phyloP scores from a whole-genome alignment of 2,888 invertebrate species.

The Scotopteryx bipunctaria region DNA sequence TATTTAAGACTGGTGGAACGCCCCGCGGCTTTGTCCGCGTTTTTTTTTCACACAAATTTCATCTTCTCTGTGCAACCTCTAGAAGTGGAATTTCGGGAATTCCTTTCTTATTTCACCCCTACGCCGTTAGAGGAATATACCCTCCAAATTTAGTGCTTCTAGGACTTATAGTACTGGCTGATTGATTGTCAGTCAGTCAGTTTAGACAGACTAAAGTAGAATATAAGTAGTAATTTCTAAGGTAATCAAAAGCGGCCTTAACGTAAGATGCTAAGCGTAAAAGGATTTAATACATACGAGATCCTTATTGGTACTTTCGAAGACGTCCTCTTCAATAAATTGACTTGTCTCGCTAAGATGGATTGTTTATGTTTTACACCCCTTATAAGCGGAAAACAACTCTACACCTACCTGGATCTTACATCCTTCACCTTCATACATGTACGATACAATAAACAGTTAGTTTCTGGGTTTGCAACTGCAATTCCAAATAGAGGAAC shows the following conservation, averaged over 20 bases:
- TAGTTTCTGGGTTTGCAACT: not conserved
- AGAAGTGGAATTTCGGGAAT: too few species aligned
- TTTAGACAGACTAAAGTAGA: too few species aligned
- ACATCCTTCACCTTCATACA: not conserved
- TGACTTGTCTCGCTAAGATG: slow-evolving; percentile 20
- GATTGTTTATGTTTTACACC: slow-evolving; percentile 5
- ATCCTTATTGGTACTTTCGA: slow-evolving; percentile 17
- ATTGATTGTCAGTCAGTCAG: too few species aligned
- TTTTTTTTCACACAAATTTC: too few species aligned
- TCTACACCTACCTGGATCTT: not conserved
- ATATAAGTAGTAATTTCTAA: not conserved
- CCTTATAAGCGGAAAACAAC: slow-evolving; percentile 7
- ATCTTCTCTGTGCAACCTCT: too few species aligned
- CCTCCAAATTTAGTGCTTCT: too few species aligned
- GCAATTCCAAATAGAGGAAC: slow-evolving; percentile 14
- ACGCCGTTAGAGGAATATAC: too few species aligned
- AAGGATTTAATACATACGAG: slow-evolving; percentile 10
- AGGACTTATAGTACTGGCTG: too few species aligned
- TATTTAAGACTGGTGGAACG: too few species aligned
- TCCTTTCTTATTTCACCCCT: too few species aligned
- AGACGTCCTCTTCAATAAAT: slow-evolving; percentile 23
- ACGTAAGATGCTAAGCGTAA: slow-evolving; percentile 9
- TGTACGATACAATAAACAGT: slow-evolving; percentile 4
- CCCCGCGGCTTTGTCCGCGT: too few species aligned
- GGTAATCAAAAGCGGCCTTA: slow-evolving; percentile 12